Percentiles rank a stretch among this genome's conserved stretches.
These are phyloP conservation scores for Cacoxenus indagator DNA, from an alignment of 2,888 invertebrate genomes.

Conservation along the genomic window DNA sequence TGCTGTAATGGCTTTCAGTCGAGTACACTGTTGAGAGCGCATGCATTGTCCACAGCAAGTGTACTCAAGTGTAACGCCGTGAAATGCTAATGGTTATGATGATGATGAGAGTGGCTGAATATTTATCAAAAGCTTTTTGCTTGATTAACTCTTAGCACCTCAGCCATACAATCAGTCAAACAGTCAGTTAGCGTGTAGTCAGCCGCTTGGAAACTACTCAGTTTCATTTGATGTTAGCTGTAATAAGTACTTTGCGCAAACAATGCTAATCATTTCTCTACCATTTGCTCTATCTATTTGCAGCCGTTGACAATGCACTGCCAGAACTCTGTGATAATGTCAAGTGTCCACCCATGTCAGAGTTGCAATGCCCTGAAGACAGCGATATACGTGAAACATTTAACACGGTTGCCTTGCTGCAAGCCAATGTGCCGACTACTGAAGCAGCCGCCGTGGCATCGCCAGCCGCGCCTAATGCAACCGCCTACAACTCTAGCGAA, in stretches of 20 bases:
- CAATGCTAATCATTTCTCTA: conserved; percentile 9
- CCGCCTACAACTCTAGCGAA: conserved; percentile 41
- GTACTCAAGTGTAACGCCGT: neutral
- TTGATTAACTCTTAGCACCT: conserved; percentile 26
- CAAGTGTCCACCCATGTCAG: conserved; percentile 63
- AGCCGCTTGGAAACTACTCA: neutral
- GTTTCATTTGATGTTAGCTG: neutral
- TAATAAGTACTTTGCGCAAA: neutral
- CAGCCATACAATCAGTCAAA: neutral
- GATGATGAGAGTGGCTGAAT: neutral
- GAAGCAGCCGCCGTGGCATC: conserved; percentile 25
- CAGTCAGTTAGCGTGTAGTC: neutral
- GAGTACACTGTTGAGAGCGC: neutral
- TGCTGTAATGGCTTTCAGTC: conserved; percentile 2
- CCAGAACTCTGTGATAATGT: conserved; percentile 60
- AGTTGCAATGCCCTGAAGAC: conserved; percentile 65
- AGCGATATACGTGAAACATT: conserved; percentile 61
- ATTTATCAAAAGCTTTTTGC: conserved; percentile 30
- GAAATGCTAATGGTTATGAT: neutral
- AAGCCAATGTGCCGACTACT: conserved; percentile 32
- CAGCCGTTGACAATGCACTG: conserved; percentile 49
- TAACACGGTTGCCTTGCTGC: conserved; percentile 44
- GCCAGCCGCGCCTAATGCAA: conserved; percentile 24
- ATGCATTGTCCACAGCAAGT: conserved; percentile 1
- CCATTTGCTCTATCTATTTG: conserved; percentile 31